Evolutionary conservation across 2,797 vertebrate genomes (phyloP).

Genomic region (Takifugu ocellatus): DNA sequence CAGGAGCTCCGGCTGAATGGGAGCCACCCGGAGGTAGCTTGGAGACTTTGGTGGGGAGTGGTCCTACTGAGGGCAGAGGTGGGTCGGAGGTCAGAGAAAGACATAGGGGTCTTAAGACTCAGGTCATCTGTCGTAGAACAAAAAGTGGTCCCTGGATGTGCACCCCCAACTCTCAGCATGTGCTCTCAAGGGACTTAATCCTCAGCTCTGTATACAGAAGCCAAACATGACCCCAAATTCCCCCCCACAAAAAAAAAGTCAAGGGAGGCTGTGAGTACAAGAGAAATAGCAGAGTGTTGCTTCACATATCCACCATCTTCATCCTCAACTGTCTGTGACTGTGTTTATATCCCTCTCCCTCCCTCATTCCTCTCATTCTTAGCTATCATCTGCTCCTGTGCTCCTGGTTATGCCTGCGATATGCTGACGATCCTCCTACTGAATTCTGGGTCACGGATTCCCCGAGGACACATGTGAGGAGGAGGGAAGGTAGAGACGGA

Average conservation of each 20-base stretch:
- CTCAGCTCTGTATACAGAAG: constrained; percentile 27
- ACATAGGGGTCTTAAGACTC: constrained; percentile 59
- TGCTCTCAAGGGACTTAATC: constrained; percentile 37
- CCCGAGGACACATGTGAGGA: constrained; percentile 63
- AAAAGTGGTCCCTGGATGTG: constrained; percentile 39
- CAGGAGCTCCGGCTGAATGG: constrained; percentile 52
- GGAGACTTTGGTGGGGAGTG: constrained; percentile 49
- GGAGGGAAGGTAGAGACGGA: constrained; percentile 21
- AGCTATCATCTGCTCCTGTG: constrained; percentile 35
- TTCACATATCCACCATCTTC: background rate
- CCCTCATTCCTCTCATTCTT: constrained; percentile 29
- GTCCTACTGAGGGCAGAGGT: constrained; percentile 61
- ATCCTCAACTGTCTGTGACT: constrained; percentile 1
- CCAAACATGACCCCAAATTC: background rate
- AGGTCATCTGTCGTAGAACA: constrained; percentile 67
- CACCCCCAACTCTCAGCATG: constrained; percentile 31
- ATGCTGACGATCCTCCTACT: constrained; percentile 67
- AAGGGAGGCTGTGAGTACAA: background rate
- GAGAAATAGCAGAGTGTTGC: background rate
- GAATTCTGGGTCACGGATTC: constrained; percentile 77
- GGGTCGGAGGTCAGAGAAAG: constrained; percentile 62
- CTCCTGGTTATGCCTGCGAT: constrained; percentile 41
- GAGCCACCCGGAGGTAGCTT: constrained; percentile 42
- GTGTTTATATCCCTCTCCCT: constrained; percentile 24
- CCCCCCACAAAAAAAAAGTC: too few relatives aligned